phyloP scores from a whole-genome alignment of 2,888 invertebrate species.

The Drosophila aldrichi region DNA sequence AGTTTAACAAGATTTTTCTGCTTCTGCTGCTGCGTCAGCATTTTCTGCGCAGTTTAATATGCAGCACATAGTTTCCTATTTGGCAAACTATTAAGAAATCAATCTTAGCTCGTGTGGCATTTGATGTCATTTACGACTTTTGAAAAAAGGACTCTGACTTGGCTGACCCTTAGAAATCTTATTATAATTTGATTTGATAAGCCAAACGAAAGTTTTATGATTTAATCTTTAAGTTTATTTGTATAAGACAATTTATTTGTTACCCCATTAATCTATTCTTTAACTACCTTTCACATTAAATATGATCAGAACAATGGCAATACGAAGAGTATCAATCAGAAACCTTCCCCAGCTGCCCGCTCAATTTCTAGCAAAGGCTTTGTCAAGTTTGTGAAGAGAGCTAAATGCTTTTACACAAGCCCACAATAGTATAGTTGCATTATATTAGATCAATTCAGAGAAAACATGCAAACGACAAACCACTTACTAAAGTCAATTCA shows the following conservation, averaged over 20 bases:
- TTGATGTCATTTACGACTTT: neutral
- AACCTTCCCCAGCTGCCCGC: neutral
- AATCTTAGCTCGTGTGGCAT: slow-evolving; percentile 10
- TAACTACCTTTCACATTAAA: neutral
- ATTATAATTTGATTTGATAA: neutral
- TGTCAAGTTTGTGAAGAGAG: slow-evolving; percentile 31
- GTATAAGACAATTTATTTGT: too few species aligned
- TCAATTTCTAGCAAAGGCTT: slow-evolving; percentile 2
- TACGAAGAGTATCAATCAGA: neutral
- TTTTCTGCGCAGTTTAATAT: slow-evolving; percentile 59
- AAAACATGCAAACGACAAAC: slow-evolving; percentile 40
- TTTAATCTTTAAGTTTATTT: too few species aligned
- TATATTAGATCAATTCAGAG: slow-evolving; percentile 41
- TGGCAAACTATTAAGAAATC: slow-evolving; percentile 45
- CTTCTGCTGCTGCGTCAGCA: slow-evolving; percentile 37
- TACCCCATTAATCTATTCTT: too few species aligned
- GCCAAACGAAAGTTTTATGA: neutral
- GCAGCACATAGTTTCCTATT: slow-evolving; percentile 40
- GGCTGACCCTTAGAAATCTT: slow-evolving; percentile 31
- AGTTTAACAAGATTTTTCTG: slow-evolving; percentile 50
- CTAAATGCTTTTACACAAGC: slow-evolving; percentile 22
- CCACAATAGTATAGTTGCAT: slow-evolving; percentile 26
- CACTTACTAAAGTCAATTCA: slow-evolving; percentile 56
- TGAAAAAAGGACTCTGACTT: slow-evolving; percentile 21
- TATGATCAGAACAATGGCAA: neutral